These are phyloP conservation scores for Lepus oiostolus DNA, from an alignment of 2,797 vertebrate genomes.

Conservation along the genomic window DNA sequence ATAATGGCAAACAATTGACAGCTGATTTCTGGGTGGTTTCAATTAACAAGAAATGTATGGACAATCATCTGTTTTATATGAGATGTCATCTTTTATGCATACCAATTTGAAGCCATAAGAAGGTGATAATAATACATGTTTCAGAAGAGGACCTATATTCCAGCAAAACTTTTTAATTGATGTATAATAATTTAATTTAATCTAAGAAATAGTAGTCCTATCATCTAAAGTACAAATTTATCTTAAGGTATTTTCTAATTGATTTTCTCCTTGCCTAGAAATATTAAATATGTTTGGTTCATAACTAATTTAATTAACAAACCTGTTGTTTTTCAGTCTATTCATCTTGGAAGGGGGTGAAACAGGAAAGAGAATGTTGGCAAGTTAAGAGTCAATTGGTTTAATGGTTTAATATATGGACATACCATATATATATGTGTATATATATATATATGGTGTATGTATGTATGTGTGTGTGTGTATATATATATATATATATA, in stretches of 20 bases:
- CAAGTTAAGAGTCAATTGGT: neutral
- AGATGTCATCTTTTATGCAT: conserved; percentile 7
- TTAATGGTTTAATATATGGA: too few relatives aligned
- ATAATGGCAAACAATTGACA: conserved; percentile 12
- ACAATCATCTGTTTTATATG: conserved; percentile 1
- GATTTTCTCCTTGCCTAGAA: conserved; percentile 38
- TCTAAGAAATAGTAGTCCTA: neutral
- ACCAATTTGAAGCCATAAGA: conserved; percentile 41
- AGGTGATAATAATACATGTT: neutral
- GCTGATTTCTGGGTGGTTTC: neutral
- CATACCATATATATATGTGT: too few relatives aligned
- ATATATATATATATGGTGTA: too few relatives aligned
- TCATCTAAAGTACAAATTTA: conserved; percentile 35
- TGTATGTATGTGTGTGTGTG: too few relatives aligned
- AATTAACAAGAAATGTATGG: neutral
- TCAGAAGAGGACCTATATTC: neutral
- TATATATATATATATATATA: too few relatives aligned
- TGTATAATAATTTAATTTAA: conserved; percentile 35
- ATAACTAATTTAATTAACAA: conserved; percentile 36
- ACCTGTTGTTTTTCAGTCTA: conserved; percentile 28
- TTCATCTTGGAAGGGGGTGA: neutral
- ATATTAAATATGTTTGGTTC: conserved; percentile 40
- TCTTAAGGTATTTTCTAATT: conserved; percentile 16
- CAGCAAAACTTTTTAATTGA: conserved; percentile 33
- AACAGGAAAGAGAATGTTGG: neutral